These are phyloP conservation scores for Willisornis vidua DNA, from an alignment of 2,113 vertebrate species.

Conservation along the genomic window DNA sequence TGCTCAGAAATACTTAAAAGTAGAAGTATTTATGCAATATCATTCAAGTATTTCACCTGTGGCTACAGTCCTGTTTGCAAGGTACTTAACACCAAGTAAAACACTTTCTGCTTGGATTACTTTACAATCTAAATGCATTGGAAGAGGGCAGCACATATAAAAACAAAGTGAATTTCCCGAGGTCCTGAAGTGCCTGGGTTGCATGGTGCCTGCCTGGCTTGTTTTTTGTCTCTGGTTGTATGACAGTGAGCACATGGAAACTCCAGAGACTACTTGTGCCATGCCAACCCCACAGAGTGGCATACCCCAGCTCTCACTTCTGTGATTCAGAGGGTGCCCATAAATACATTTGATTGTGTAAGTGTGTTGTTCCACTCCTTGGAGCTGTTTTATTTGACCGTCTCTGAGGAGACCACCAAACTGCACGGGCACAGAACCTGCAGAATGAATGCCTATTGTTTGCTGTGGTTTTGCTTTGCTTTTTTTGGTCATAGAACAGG, in stretches of 20 bases:
- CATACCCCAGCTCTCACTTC: background rate
- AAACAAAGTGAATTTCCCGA: background rate
- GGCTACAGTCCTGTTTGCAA: accelerated
- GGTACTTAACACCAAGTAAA: background rate
- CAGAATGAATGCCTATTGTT: constrained; percentile 60
- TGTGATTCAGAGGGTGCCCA: accelerated
- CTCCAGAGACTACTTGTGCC: background rate
- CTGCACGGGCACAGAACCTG: background rate
- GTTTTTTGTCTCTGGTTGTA: background rate
- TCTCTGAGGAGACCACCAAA: background rate
- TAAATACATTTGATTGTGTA: background rate
- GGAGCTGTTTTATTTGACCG: background rate
- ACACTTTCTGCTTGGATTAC: background rate
- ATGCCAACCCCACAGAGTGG: accelerated
- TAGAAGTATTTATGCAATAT: background rate
- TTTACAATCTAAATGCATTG: background rate
- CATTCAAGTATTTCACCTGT: background rate
- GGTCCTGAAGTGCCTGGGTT: background rate
- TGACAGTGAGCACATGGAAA: background rate
- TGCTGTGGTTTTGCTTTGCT: background rate
- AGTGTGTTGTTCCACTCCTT: background rate
- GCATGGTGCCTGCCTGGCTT: background rate
- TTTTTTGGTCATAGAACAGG: constrained; percentile 16
- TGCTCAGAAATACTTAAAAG: background rate
- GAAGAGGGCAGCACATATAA: background rate